phyloP scores from a whole-genome alignment of 1,140 invertebrate genomes.

The Polypedilum pembai region DNA sequence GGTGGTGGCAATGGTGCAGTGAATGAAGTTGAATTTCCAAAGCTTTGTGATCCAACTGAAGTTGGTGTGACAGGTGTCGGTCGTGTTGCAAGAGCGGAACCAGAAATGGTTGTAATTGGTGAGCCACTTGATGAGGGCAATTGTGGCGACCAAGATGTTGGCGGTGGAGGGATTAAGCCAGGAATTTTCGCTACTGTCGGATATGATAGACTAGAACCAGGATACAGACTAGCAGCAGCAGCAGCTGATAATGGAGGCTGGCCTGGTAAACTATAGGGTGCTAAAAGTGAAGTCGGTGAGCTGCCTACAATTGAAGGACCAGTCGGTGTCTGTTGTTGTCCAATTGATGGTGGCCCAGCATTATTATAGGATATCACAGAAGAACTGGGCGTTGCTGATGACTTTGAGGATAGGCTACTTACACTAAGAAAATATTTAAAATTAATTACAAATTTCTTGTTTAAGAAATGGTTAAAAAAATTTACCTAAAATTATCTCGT shows the following conservation, averaged over 20 bases:
- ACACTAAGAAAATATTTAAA: neutral
- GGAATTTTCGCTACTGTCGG: neutral
- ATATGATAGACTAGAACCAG: conserved; percentile 25
- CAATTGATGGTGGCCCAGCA: conserved; percentile 3
- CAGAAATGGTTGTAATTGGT: conserved; percentile 26
- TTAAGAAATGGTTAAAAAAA: too few species aligned
- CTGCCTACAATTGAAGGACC: neutral
- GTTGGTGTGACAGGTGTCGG: conserved; percentile 20
- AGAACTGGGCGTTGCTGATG: conserved; percentile 12
- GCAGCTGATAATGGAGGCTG: neutral
- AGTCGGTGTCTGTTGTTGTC: neutral
- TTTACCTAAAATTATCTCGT: conserved; percentile 26
- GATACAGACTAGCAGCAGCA: neutral
- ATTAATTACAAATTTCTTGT: neutral
- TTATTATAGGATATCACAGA: conserved; percentile 25
- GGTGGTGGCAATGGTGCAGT: conserved; percentile 58
- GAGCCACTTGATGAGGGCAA: conserved; percentile 30
- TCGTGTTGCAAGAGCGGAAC: conserved; percentile 22
- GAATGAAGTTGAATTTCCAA: conserved; percentile 53
- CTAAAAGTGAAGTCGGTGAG: neutral
- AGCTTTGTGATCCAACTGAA: conserved; percentile 2
- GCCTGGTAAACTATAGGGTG: conserved; percentile 10
- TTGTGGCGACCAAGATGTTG: conserved; percentile 32
- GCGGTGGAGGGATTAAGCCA: conserved; percentile 33
- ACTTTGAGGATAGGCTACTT: conserved; percentile 25